A percentile compares a stretch with the other conserved stretches of the same genome.
phyloP scores from a whole-genome alignment of 2,888 invertebrate genomes.

The Drosophila sordidula region DNA sequence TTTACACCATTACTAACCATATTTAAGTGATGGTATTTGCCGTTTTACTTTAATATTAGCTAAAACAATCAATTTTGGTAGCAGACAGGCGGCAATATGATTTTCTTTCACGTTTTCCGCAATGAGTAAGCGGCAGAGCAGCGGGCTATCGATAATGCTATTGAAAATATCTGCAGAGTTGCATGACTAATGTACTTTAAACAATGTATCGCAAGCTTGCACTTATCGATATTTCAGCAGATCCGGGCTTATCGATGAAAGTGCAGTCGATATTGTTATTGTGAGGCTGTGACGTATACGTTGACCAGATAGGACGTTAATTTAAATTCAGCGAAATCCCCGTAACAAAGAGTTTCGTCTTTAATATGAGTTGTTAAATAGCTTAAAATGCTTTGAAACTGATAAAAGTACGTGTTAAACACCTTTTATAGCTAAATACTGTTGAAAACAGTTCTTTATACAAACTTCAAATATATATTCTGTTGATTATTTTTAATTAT shows the following conservation, averaged over 20 bases:
- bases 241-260: not conserved
- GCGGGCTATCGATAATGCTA: conserved; percentile 14
- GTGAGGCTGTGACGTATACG: conserved; percentile 24
- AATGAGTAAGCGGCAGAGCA: conserved; percentile 64
- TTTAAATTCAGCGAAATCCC: conserved; percentile 11
- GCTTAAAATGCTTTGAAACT: too few species aligned
- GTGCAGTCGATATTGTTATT: not conserved
- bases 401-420: too few species aligned
- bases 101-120: conserved; percentile 72
- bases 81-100: conserved; percentile 69
- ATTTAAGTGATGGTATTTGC: conserved; percentile 65
- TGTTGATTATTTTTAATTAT: conserved; percentile 19
- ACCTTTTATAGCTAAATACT: conserved; percentile 14
- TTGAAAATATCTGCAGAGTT: conserved; percentile 5
- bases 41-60: conserved; percentile 41
- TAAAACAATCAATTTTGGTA: conserved; percentile 68
- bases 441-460: conserved; percentile 26
- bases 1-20: conserved; percentile 78
- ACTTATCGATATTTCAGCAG: not conserved
- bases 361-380: not conserved
- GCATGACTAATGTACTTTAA: not conserved
- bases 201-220: not conserved
- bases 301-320: conserved; percentile 11
- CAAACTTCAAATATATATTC: conserved; percentile 66
- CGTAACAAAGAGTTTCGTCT: conserved; percentile 3